These are phyloP conservation scores for Neosalanx taihuensis DNA, from an alignment of 2,797 vertebrate genomes.

Conservation along the genomic window DNA sequence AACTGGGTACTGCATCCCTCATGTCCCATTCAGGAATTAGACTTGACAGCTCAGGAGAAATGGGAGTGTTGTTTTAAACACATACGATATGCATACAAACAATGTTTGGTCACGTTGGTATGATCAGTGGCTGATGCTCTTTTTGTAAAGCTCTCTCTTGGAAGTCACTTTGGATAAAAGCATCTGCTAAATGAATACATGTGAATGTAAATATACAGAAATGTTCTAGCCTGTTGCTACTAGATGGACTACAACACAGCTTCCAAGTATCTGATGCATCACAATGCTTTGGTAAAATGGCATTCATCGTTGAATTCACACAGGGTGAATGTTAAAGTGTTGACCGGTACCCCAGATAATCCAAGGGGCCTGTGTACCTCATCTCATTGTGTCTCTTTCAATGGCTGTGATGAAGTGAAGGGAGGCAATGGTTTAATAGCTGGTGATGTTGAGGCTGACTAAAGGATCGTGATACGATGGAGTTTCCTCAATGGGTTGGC, in stretches of 20 bases:
- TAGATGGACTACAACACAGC: neutral
- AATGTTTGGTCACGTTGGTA: too few species aligned
- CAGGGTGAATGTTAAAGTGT: conserved; percentile 31
- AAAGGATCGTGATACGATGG: conserved; percentile 16
- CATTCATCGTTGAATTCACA: neutral
- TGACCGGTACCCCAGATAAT: neutral
- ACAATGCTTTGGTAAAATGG: neutral
- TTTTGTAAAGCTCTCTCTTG: too few species aligned
- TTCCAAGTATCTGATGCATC: neutral
- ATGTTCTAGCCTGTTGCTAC: too few species aligned
- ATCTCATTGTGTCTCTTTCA: conserved; percentile 14
- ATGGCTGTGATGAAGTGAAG: conserved; percentile 7
- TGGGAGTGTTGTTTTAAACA: conserved; percentile 27
- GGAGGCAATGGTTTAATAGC: conserved; percentile 21
- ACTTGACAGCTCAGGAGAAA: conserved; percentile 30
- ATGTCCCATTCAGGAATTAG: conserved; percentile 35
- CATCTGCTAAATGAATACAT: too few species aligned
- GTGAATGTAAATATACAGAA: neutral
- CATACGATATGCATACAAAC: too few species aligned
- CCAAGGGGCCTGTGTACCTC: neutral
- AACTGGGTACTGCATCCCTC: conserved; percentile 34
- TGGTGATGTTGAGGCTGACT: conserved; percentile 18
- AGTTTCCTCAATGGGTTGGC: neutral
- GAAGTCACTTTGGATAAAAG: too few species aligned
- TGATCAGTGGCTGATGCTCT: too few species aligned